These are phyloP conservation scores for Trachymyrmex septentrionalis DNA, from an alignment of 1,140 invertebrate species.

Conservation along the genomic window DNA sequence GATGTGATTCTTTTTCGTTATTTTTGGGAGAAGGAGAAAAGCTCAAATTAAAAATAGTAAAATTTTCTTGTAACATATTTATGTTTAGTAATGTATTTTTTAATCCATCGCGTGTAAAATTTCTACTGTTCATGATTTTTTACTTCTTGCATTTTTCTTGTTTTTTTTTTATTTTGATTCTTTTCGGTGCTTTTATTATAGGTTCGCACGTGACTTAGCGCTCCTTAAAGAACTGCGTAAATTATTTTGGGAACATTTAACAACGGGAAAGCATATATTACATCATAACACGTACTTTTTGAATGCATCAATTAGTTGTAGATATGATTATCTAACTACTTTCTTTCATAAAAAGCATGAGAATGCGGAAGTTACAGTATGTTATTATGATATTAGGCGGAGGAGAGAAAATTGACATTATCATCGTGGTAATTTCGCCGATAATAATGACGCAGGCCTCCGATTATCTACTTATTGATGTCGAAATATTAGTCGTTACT, in stretches of 20 bases:
- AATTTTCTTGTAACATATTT: neutral
- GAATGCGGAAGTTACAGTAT: conserved; percentile 28
- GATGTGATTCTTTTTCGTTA: neutral
- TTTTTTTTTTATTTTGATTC: neutral
- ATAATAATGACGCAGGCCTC: neutral
- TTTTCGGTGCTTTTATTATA: neutral
- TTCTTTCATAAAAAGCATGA: conserved; percentile 35
- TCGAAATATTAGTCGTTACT: neutral
- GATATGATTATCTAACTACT: conserved; percentile 38
- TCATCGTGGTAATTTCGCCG: neutral
- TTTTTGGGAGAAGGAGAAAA: neutral
- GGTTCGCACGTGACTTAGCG: conserved; percentile 23
- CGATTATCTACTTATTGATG: conserved; percentile 4
- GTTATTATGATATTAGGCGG: neutral
- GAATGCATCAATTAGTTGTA: conserved; percentile 32
- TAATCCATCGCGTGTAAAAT: neutral
- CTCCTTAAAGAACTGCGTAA: conserved; percentile 26
- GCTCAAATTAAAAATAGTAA: neutral
- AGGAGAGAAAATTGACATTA: conserved; percentile 5
- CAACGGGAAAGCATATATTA: conserved; percentile 30
- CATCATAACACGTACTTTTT: conserved; percentile 9
- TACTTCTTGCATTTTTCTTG: neutral
- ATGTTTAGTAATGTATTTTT: neutral
- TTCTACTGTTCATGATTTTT: neutral
- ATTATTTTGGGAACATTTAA: conserved; percentile 43